These are phyloP conservation scores for Arremon aurantiirostris DNA, from an alignment of 2,797 vertebrate species.

Conservation along the genomic window DNA sequence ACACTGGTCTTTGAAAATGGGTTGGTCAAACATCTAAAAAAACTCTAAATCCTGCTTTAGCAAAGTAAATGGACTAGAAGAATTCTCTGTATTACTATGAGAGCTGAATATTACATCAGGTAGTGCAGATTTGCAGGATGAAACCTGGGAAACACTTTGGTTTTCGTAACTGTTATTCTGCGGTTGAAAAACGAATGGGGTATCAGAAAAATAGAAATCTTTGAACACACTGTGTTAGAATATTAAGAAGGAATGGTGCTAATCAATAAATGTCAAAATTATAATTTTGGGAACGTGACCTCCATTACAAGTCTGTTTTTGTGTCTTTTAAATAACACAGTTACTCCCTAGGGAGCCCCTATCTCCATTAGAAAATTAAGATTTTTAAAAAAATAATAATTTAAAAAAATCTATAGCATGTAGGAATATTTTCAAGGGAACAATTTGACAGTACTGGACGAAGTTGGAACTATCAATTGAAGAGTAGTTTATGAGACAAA, in stretches of 20 bases:
- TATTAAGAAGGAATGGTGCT: not conserved
- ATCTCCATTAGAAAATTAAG: not conserved
- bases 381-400: not conserved
- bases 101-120: not conserved
- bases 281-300: not conserved
- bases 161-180: not conserved
- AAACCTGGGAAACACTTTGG: not conserved
- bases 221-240: not conserved
- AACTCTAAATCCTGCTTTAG: not conserved
- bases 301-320: not conserved
- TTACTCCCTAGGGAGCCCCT: not conserved
- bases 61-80: not conserved
- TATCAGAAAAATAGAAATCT: not conserved
- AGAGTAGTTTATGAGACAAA: not conserved
- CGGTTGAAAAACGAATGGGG: not conserved
- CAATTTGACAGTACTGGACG: not conserved
- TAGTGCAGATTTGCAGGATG: not conserved
- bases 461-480: not conserved
- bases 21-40: not conserved
- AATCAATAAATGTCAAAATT: not conserved
- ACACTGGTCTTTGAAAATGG: not conserved
- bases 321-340: not conserved
- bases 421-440: not conserved
- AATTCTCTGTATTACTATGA: not conserved
- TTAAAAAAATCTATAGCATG: not conserved